Percentiles rank a stretch among this genome's conserved stretches.
Evolutionary conservation across 2,888 invertebrate genomes (phyloP).

Genomic region (Standfussiana lucernea): DNA sequence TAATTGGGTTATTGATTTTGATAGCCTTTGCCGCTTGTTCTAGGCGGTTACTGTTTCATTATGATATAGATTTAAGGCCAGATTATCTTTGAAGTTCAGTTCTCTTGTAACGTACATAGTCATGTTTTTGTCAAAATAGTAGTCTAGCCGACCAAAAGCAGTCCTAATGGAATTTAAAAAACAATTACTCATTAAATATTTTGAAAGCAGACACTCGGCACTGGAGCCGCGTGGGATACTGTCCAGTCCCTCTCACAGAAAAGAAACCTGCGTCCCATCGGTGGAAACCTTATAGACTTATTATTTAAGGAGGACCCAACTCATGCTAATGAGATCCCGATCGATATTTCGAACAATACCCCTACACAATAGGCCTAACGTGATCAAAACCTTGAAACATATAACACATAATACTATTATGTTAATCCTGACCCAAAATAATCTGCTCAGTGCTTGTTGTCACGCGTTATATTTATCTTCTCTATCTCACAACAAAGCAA

Average conservation of each 20-base stretch:
- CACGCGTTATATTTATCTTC: conserved; percentile 2
- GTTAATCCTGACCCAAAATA: conserved; percentile 2
- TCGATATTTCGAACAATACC: conserved; percentile 44
- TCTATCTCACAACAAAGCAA: background rate
- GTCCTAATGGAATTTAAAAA: background rate
- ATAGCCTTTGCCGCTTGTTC: conserved; percentile 20
- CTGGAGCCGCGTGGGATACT: background rate
- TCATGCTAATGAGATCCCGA: conserved; percentile 2
- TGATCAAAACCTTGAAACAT: conserved; percentile 43
- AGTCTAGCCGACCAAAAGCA: background rate
- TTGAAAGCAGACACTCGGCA: background rate
- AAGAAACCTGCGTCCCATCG: no score
- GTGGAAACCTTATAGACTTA: background rate
- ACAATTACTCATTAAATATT: background rate
- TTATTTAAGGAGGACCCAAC: background rate
- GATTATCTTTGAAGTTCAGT: conserved; percentile 32
- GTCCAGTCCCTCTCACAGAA: background rate
- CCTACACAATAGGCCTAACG: conserved; percentile 31
- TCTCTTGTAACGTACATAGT: background rate
- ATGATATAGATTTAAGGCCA: background rate
- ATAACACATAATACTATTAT: conserved; percentile 23
- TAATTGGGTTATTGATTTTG: conserved; percentile 55
- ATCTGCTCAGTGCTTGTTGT: conserved; percentile 8
- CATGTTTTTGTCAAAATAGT: background rate
- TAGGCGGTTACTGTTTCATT: conserved; percentile 1